Evolutionary conservation across 2,797 vertebrate species (phyloP), one percentile per base, ranked within the genome.

Genomic region (Echeneis naucrates): DNA sequence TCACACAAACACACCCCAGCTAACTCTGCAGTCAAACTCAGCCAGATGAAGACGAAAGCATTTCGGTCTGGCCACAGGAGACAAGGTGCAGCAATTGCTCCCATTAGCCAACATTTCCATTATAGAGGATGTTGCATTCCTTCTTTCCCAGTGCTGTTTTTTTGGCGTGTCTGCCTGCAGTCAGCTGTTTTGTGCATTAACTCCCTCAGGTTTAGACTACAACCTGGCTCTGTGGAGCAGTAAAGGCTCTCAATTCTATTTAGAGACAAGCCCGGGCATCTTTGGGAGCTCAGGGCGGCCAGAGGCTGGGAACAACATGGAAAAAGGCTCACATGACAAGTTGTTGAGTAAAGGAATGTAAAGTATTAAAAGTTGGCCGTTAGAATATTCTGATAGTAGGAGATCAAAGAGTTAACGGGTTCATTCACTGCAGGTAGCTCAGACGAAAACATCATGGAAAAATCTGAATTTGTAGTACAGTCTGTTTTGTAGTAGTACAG

Each of bases 171-270:
- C 72, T 83, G 66, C 9, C 27, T 53, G 72, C 72, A 78, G 75
- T 78, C 91, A 92, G 89, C 90, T 93, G 90, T 84, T 80, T 74
- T 75, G 75, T 84, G 81, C 56, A 71, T 87, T 75, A 75, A 61
- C 70, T 63, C 78, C 75, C 32, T 68, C 72, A 75, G 81, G 80
- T 88, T 90, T 87, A 87, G 81, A 83, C 75, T 52, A 33, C 72
- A 74, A 26, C 37, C 65, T 12, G 16, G 50, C 68, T 66, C 65
- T 44, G 57, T 60, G 72, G 82, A 70, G 70, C 70, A 78, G 58
- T 68, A 64, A 80, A 81, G 66, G 47, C 73, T 68, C 50, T 44
- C 23, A 14, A 14, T 73, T 78, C 89, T 92, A 91, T 92, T 92
- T 91, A 78, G 66, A 87, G 90, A 80, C 64, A 30, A 67, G 77